Evolutionary conservation across 2,888 invertebrate species (phyloP), one percentile per base, ranked within the genome.

Genomic region (Cordylochernes scorpioides): DNA sequence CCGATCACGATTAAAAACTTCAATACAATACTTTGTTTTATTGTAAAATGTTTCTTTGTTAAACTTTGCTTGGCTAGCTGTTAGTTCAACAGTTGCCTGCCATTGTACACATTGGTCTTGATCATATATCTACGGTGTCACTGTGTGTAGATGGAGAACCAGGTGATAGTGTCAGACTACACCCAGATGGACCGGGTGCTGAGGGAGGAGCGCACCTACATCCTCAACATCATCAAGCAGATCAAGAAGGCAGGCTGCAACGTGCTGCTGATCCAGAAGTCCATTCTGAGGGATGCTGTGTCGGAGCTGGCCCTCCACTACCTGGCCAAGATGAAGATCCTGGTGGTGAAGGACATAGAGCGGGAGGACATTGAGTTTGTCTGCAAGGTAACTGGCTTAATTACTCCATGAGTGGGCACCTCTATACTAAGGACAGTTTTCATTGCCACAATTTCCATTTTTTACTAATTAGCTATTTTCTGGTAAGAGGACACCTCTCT

Each of bases 121-220:
- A n/a, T n/a, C n/a, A n/a, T n/a, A n/a, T n/a, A n/a, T n/a, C n/a
- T n/a, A n/a, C n/a, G n/a, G n/a, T n/a, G n/a, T n/a, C n/a, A 10
- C 33, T 32, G 49, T 50, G 9, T 28, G 12, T 45, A 74, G 70
- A 86, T 88, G 82, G 84, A 86, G 48, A 82, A 84, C 57, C 84
- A 72, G 43, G 61, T 63, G 4, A 51, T 99, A 44, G 84, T 99
- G 14, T 82, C 88, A 1, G 97, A 99, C 54, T 99, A 99, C 54
- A 70, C 91, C n/a, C 91, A 91, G 28, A 99, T 99, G 97, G 97
- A 99, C 54, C 67, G 97, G 33, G 84, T 97, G 1, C 55, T 99
- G 34, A 77, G 86, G 49, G 97, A 99, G 54, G 97, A 99, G 55
- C 68, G 97, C 29, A 67, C 80, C 30, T 99, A 99, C 54, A 88